Base-by-base conservation (phyloP, 2,113 vertebrate species). In the Hystrix cristata region DNA sequence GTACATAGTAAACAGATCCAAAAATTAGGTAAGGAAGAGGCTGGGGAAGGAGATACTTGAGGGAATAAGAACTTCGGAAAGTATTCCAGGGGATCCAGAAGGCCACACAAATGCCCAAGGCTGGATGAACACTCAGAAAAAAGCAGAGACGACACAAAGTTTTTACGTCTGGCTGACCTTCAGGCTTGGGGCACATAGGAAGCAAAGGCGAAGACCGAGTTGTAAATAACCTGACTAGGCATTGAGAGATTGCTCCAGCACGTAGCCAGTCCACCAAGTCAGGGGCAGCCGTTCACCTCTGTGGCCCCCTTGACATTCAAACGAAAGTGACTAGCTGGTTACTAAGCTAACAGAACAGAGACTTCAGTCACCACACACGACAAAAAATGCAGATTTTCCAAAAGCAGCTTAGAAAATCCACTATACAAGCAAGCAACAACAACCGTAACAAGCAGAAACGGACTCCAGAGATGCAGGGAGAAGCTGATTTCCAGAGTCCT, bases 391-490 rank as follows among this genome's bases (percentile, higher is more conserved):
- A 71, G 55, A 79, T 8, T 64, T 71, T 25, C 62, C 21, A 53
- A 65, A 95, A 79, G 55, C 34, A 87, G 18, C 48, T 83, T 84
- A 64, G 10, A 72, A 65, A 83, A 82, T 51, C 78, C 82, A 88
- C 38, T 57, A 72, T 81, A 34, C 2, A 69, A 60, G 60, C 27
- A 91, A 43, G 57, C 21, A 90, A 60, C 11, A 86, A 3, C 38
- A 72, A 72, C 14, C 34, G 18, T 46, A 46, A 71, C 7, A 81
- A 87, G 27, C 43, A 74, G 5, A 29, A 59, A 81, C n/a, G 69
- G 87, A 69, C 53, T 16, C 60, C 59, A 7, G 8, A 38, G 64
- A 57, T 18, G 18, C 31, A 0, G 23, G 72, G 43, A 34, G 57
- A 51, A 29, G 18, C 43, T 83, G n/a, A 91, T 72, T 83, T 88